Evolutionary conservation across 2,888 invertebrate genomes (phyloP), one percentile per base, ranked within the genome.

Genomic region (Drosophila prostipennis): DNA sequence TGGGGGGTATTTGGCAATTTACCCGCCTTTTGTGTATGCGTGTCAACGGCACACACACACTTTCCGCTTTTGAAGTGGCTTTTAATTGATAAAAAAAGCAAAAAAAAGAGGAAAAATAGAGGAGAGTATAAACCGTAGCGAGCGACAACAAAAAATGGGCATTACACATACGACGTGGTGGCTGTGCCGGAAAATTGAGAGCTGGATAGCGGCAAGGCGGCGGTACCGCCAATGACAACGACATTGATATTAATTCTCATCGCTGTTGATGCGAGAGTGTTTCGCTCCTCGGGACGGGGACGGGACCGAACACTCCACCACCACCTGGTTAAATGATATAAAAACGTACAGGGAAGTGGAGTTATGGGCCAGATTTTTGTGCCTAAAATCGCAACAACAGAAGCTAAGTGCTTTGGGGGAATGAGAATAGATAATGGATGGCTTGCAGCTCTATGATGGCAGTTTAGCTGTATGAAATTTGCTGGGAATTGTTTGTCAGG

Each of bases 31-130:
- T 78, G 69, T 64, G 60, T 76, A 69, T 80, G 80, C 74, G 82
- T 80, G 82, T 82, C 80, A 80, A 79, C 79, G 61, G 67, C 78
- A 84, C 76, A 83, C 78, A 78, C 79, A 83, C 85, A 86, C 86
- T 85, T 81, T 80, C 80, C 79, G 80, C 78, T 88, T 84, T 88
- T 89, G 84, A 89, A 89, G 89, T 89, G 89, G 79, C 84, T 81
- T 88, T 89, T 89, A 89, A 89, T 89, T 89, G 89, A 89, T 89
- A n/a, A n/a, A 89, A 87, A 79, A 85, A 78, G 77, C 63, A 43
- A 72, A 53, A 61, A 59, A 52, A 14, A 14, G 16, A 19, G 13
- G 13, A 42, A 19, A 19, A 42, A 42, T 54, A 39, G 14, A 46
- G 45, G 16, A 37, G 37, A 61, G 59, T 29, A 65, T 51, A 74